phyloP scores from a whole-genome alignment of 2,113 vertebrate species.

The Theristicus caerulescens region DNA sequence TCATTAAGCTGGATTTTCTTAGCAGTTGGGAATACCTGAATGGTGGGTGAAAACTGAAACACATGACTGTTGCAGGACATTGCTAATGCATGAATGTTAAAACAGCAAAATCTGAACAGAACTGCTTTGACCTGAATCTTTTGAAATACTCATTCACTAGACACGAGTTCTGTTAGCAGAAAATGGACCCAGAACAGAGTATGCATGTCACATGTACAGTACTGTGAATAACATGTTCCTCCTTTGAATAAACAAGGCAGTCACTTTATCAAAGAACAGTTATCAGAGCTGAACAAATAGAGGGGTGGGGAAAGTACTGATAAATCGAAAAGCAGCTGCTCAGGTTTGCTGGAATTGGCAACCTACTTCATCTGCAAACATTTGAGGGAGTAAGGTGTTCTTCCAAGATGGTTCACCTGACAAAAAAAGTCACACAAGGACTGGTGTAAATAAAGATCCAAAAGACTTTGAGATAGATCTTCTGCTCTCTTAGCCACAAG shows the following conservation, averaged over 20 bases:
- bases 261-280: constrained; percentile 16
- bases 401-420: neutral
- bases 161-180: neutral
- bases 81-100: neutral
- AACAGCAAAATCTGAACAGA: neutral
- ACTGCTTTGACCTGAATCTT: neutral
- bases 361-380: neutral
- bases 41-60: neutral
- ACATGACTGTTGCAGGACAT: neutral
- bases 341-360: neutral
- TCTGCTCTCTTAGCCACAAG: neutral
- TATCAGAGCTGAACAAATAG: constrained; percentile 45
- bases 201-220: neutral
- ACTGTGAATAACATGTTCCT: neutral
- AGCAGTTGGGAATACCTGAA: neutral
- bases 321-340: constrained; percentile 12
- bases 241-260: constrained; percentile 7
- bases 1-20: neutral
- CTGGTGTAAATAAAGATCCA: neutral
- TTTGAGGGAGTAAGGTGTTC: neutral
- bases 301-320: neutral
- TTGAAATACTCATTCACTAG: neutral
- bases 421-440: neutral
- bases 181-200: neutral
- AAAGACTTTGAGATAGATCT: neutral